A percentile compares a stretch with the other conserved stretches of the same genome.
Conservation (phyloP, 2,888 invertebrate species). For the Erannis defoliaria region DNA sequence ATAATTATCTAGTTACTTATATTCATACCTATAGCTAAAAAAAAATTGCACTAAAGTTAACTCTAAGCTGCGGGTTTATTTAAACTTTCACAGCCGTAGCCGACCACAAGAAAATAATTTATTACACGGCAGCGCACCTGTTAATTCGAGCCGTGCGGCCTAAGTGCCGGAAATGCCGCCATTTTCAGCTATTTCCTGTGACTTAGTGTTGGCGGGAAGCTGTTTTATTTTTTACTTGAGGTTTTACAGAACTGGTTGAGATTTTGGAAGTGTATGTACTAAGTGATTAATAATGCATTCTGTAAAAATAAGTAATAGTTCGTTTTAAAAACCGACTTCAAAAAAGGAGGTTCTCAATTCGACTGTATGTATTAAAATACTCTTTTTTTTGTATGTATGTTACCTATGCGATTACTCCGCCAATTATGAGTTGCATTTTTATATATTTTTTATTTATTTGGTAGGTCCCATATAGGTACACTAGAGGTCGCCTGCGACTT, state of each 20-base stretch:
- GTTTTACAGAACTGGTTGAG: slow-evolving; percentile 27
- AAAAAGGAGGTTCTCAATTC: too few relatives aligned
- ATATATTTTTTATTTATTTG: too few relatives aligned
- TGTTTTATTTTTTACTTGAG: slow-evolving; percentile 49
- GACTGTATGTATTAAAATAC: too few relatives aligned
- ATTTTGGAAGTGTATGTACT: neutral
- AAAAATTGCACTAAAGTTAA: slow-evolving; percentile 18
- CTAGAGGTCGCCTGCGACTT: too few relatives aligned
- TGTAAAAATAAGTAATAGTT: too few relatives aligned
- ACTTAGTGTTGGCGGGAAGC: slow-evolving; percentile 50
- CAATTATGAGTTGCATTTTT: too few relatives aligned
- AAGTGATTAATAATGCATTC: neutral
- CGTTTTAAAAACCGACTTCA: too few relatives aligned
- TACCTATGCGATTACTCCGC: too few relatives aligned
- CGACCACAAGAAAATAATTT: slow-evolving; percentile 44
- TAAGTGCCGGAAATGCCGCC: slow-evolving; percentile 56
- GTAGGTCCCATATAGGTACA: too few relatives aligned
- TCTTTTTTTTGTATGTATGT: too few relatives aligned
- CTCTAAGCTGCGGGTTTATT: slow-evolving; percentile 25
- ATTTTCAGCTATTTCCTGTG: slow-evolving; percentile 61
- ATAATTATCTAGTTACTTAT: too few relatives aligned
- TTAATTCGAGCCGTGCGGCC: slow-evolving; percentile 45
- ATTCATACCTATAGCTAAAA: neutral
- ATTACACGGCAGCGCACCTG: slow-evolving; percentile 41
- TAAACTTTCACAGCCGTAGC: slow-evolving; percentile 27